Base-by-base conservation (phyloP, 2,888 invertebrate species). In the Trileptium ribeirensis region DNA sequence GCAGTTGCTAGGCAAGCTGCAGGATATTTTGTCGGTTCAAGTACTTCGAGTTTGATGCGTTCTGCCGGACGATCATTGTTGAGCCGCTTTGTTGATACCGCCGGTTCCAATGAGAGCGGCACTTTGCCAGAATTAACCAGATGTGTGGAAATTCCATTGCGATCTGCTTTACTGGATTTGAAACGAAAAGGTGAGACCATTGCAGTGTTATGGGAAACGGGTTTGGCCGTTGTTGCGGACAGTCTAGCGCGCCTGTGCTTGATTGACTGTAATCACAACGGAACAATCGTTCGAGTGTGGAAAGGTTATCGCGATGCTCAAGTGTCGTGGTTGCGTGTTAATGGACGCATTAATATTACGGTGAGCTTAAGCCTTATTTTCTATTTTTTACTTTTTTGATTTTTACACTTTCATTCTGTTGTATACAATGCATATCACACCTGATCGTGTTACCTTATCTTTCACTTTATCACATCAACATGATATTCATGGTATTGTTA, bases 301-400 rank as follows among this genome's bases (percentile, higher is more conserved):
- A 97, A 97, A 91, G 97, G 98, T 1, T 98, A 96, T 89, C 91
- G 97, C 79, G 95, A 97, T 88, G 97, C 97, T 0, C 94, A 97
- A 88, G 95, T 96, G 88, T 95, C 94, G 0, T 98, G 97, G 92
- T 91, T 97, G 67, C 40, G 37, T 74, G 64, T 36, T 70, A 8
- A 8, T 70, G 74, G 74, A 70, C 64, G 24, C 67, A 81, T 78
- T 67, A 82, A 37, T 36, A 87, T 82, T 85, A 87, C 34, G n/a
- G 89, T 89, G 1, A n/a, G n/a, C n/a, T n/a, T n/a, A n/a, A n/a
- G n/a, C n/a, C n/a, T n/a, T n/a, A n/a, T n/a, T n/a, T n/a, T n/a
- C n/a, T n/a, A n/a, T n/a, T n/a, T n/a, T n/a, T n/a, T n/a, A n/a
- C n/a, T n/a, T n/a, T n/a, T n/a, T n/a, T n/a, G n/a, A n/a, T n/a